These are phyloP conservation scores for Macaria liturata DNA, from an alignment of 2,888 invertebrate genomes.

Conservation along the genomic window DNA sequence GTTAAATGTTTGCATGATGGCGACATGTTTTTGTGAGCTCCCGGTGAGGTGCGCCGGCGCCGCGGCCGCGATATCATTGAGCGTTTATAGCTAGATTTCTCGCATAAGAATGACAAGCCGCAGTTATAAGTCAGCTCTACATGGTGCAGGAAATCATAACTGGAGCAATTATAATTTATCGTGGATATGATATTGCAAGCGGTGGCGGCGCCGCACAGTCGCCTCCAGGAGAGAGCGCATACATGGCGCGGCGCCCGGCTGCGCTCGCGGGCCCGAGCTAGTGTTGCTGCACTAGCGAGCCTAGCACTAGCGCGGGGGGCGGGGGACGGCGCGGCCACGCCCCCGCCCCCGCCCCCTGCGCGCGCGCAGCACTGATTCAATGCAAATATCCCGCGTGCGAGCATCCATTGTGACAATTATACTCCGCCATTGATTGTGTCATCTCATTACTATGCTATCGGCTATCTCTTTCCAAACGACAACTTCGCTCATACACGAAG, in stretches of 20 bases:
- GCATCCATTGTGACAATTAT: neutral
- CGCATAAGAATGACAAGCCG: too few species aligned
- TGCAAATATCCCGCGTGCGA: neutral
- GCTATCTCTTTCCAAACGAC: too few species aligned
- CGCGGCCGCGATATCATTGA: too few species aligned
- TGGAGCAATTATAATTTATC: conserved; percentile 14
- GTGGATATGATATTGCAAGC: conserved; percentile 2
- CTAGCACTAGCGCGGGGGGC: neutral
- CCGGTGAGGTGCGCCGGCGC: too few species aligned
- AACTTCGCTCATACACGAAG: too few species aligned
- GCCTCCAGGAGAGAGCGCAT: neutral
- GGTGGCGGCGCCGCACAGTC: neutral
- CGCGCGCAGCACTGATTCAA: conserved; percentile 2
- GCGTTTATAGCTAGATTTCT: too few species aligned
- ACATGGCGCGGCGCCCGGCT: neutral
- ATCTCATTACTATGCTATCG: too few species aligned
- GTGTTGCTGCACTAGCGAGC: neutral
- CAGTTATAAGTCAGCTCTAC: conserved; percentile 12
- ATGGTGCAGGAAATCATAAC: conserved; percentile 17
- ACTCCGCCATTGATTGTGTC: too few species aligned
- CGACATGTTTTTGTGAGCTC: too few species aligned
- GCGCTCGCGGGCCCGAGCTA: neutral
- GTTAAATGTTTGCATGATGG: too few species aligned
- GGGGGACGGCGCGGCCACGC: neutral
- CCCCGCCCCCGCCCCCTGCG: neutral